These are phyloP conservation scores for Xiphophorus birchmanni DNA, from an alignment of 2,797 vertebrate genomes.

Conservation along the genomic window DNA sequence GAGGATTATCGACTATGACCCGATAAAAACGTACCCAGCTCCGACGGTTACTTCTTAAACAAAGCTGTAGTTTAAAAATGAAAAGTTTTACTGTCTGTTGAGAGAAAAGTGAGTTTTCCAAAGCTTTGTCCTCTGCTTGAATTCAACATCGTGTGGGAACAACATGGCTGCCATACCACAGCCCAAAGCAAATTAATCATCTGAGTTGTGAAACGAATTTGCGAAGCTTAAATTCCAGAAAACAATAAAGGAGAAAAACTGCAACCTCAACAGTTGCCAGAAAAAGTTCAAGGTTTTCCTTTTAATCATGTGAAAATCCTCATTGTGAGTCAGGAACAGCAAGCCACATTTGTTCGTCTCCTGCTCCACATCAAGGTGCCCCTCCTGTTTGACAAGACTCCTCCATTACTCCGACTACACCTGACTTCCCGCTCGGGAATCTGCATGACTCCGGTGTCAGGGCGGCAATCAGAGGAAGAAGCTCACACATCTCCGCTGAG, in stretches of 20 bases:
- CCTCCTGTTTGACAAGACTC: conserved; percentile 33
- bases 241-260: not conserved
- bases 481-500: conserved; percentile 29
- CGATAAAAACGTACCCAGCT: not conserved
- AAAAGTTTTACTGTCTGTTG: not conserved
- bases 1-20: not conserved
- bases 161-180: not conserved
- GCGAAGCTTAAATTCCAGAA: not conserved
- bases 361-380: conserved; percentile 24
- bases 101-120: not conserved
- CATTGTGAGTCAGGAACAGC: conserved; percentile 11
- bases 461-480: conserved; percentile 45
- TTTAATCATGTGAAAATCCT: conserved; percentile 25
- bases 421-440: conserved; percentile 46
- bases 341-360: conserved; percentile 15
- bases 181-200: not conserved
- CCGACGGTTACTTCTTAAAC: not conserved
- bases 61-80: not conserved
- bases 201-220: not conserved
- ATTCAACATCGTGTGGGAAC: not conserved
- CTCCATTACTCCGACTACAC: conserved; percentile 29
- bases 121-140: not conserved
- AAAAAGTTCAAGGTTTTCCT: conserved; percentile 15
- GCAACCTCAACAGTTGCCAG: not conserved
- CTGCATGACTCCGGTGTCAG: conserved; percentile 46